A percentile compares a stretch with the other conserved stretches of the same genome.
Conservation (phyloP, 2,113 vertebrate genomes). For the Amphiprion ocellaris region DNA sequence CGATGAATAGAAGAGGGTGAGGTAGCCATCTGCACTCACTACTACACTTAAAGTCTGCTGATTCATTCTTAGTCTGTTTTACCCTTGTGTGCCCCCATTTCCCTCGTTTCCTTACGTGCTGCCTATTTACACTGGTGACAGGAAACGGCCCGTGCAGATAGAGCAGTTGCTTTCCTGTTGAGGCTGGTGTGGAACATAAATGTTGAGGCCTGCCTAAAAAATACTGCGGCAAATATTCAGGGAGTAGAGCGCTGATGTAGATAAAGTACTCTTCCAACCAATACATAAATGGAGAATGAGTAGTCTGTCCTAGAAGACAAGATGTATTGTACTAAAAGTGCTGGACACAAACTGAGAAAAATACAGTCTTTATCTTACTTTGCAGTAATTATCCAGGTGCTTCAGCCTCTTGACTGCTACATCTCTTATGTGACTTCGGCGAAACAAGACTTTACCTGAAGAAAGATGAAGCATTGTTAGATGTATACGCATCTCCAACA, state of each 20-base stretch:
- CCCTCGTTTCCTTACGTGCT: conserved; percentile 64
- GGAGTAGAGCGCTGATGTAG: not conserved
- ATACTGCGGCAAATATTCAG: conserved; percentile 32
- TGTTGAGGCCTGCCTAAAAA: conserved; percentile 45
- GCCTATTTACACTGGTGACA: conserved; percentile 75
- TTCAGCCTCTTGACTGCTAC: conserved; percentile 95
- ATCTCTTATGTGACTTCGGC: conserved; percentile 94
- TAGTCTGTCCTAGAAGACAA: not conserved
- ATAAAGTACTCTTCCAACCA: conserved; percentile 2
- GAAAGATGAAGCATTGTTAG: conserved; percentile 41
- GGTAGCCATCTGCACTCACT: conserved; percentile 32
- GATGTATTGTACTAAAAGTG: not conserved
- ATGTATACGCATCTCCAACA: not conserved
- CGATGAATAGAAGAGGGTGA: conserved; percentile 39
- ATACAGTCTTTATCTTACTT: conserved; percentile 85
- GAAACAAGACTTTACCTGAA: conserved; percentile 96
- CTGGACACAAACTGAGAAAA: not conserved
- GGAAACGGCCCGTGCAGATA: conserved; percentile 76
- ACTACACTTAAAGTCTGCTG: conserved; percentile 45
- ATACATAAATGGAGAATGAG: not conserved
- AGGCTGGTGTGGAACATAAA: conserved; percentile 72
- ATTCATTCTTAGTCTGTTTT: conserved; percentile 58
- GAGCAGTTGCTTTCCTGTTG: conserved; percentile 74
- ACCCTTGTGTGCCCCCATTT: conserved; percentile 52
- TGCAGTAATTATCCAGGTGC: conserved; percentile 96